These are phyloP conservation scores for Brachylomia viminalis DNA, from an alignment of 2,888 invertebrate genomes.

Conservation along the genomic window DNA sequence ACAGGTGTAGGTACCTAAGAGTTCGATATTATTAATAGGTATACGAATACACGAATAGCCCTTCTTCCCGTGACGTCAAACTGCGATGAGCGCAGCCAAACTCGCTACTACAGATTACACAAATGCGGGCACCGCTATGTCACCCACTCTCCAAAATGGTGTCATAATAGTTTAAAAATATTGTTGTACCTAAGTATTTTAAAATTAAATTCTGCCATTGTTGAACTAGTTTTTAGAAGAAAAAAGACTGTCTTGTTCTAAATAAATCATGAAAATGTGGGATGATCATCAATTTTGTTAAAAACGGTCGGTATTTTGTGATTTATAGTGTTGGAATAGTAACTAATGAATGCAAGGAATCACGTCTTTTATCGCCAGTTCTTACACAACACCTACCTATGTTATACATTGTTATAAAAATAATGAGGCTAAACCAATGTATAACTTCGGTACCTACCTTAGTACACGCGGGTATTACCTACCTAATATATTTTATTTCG, in stretches of 20 bases:
- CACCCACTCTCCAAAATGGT: constrained; percentile 71
- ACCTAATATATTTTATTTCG: neutral
- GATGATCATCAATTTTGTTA: constrained; percentile 39
- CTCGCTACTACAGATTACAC: constrained; percentile 72
- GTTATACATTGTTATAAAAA: neutral
- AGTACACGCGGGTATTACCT: neutral
- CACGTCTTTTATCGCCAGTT: neutral
- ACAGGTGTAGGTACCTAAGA: constrained; percentile 59
- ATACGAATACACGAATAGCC: constrained; percentile 82
- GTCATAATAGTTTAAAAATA: constrained; percentile 75
- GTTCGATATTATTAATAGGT: constrained; percentile 82
- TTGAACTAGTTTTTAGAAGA: constrained; percentile 58
- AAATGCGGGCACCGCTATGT: constrained; percentile 73
- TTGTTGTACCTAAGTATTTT: constrained; percentile 62
- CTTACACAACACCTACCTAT: neutral
- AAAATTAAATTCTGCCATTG: constrained; percentile 62
- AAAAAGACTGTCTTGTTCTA: constrained; percentile 31
- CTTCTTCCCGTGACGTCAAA: constrained; percentile 82
- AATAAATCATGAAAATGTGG: constrained; percentile 59
- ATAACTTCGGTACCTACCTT: neutral
- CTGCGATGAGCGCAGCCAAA: constrained; percentile 74
- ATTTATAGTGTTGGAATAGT: constrained; percentile 1
- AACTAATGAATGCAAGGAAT: constrained; percentile 15
- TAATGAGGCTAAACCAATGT: neutral
- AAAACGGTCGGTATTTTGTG: constrained; percentile 9